These are phyloP conservation scores for Heteractis magnifica DNA, from an alignment of 92 coral and sea anemone genomes.

Conservation along the genomic window DNA sequence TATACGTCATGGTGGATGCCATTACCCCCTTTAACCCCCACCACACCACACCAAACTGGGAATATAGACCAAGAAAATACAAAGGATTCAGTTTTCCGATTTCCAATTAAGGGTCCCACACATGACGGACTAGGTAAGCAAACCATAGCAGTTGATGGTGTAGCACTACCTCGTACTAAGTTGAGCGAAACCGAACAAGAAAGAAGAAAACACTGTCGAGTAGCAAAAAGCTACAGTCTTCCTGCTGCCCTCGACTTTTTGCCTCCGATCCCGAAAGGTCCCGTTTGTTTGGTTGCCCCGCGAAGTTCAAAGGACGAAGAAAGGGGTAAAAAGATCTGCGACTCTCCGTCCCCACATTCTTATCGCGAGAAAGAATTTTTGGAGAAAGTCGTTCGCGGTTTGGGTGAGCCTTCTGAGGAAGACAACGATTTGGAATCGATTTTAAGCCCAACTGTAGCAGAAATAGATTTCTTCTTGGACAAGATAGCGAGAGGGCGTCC, in stretches of 20 bases:
- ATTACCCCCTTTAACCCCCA: background rate
- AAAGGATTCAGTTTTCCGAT: background rate
- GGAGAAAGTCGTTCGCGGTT: background rate
- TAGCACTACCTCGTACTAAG: background rate
- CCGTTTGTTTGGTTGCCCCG: background rate
- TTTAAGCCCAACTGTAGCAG: background rate
- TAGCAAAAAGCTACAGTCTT: background rate
- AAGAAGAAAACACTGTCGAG: background rate
- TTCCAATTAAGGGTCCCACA: background rate
- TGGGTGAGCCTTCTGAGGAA: background rate
- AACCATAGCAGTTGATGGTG: background rate
- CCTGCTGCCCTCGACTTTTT: background rate
- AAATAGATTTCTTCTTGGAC: background rate
- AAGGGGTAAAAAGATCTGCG: background rate
- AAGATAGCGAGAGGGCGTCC: background rate
- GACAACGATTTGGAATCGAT: background rate
- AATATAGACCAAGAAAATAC: background rate
- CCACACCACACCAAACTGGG: background rate
- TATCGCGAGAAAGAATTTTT: background rate
- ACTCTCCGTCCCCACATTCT: background rate
- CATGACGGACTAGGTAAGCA: background rate
- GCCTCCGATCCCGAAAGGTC: conserved; percentile 2
- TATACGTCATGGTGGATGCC: conserved; percentile 6
- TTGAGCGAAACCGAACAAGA: background rate
- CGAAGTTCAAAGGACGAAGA: background rate